Conservation (phyloP, 2,888 invertebrate species). For the Temnothorax ravouxi region DNA sequence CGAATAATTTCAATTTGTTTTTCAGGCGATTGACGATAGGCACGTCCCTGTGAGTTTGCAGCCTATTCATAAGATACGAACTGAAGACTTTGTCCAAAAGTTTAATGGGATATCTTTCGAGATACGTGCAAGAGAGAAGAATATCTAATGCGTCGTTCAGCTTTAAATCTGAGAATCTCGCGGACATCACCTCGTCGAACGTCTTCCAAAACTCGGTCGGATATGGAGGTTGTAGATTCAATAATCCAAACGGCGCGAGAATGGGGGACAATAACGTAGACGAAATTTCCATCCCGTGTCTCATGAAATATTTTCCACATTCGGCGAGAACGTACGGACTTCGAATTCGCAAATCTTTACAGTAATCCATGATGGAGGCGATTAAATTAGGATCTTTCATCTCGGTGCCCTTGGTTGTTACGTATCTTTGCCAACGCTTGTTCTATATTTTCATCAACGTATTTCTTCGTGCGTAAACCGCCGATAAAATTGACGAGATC, state of each 20-base stretch:
- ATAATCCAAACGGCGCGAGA: constrained; percentile 89
- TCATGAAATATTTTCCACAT: constrained; percentile 88
- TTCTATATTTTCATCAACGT: constrained; percentile 88
- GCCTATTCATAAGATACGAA: constrained; percentile 88
- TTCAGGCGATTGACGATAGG: constrained; percentile 84
- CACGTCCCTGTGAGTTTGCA: constrained; percentile 86
- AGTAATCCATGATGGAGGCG: constrained; percentile 89
- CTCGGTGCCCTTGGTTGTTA: constrained; percentile 87
- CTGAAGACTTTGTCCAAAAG: constrained; percentile 89
- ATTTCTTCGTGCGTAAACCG: constrained; percentile 88
- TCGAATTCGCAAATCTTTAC: constrained; percentile 88
- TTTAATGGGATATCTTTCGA: constrained; percentile 89
- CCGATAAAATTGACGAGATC: constrained; percentile 87
- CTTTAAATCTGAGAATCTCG: constrained; percentile 88
- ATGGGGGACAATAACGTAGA: constrained; percentile 88
- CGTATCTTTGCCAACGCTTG: constrained; percentile 89
- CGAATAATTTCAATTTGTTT: constrained; percentile 88
- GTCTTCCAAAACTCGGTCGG: constrained; percentile 88
- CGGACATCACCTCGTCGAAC: constrained; percentile 87
- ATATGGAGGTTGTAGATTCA: constrained; percentile 88
- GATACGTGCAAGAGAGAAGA: constrained; percentile 89
- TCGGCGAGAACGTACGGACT: constrained; percentile 88
- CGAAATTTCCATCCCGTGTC: constrained; percentile 87
- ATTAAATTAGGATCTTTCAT: constrained; percentile 88
- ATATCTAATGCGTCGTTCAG: constrained; percentile 89